Base-by-base conservation (phyloP, 2,888 invertebrate genomes). In the Caenorhabditis sp. region DNA sequence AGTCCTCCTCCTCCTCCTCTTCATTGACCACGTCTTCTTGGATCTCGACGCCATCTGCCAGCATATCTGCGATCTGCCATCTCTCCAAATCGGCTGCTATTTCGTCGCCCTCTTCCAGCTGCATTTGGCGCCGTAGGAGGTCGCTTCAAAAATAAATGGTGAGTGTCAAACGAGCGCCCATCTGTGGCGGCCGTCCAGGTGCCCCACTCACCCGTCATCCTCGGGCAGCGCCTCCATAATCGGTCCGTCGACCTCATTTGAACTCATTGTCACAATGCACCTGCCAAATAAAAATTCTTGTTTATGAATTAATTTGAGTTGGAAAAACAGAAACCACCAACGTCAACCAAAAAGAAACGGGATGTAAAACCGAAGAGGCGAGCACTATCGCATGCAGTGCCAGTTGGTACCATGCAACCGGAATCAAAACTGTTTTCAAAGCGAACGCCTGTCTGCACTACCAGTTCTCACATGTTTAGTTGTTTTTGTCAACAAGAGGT, bases 11-110 rank as follows among this genome's bases (percentile, higher is more conserved):
- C 27, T 53, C 56, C 8, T 37, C 72, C 30, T 27, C 55, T 15
- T 46, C 43, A 5, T 8, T 11, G 11, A 26, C 41, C n/a, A 55
- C 55, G 37, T 37, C 52, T 15, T 52, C 52, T 8, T 32, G 66
- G 43, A 68, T 58, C 66, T 39, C 48, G 48, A 45, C 58, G 27
- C 41, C 68, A 68, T 68, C 68, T 68, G 68, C 58, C 50, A 35
- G 4, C 24, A 46, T 20, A 26, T 43, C 37, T 32, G 53, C 59
- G 13, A 70, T 27, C 27, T 70, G 53, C 70, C 70, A 70, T 45
- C 70, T 52, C 26, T 70, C 43, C 46, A 41, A 7, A 22, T 32
- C 32, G 13, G n/a, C 37, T 27, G 37, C 48, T 56, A 55, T 52
- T 61, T 71, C 70, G 37, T 32, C 27, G 22, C 7, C 15, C 6